phyloP scores from a whole-genome alignment of 2,797 vertebrate species.

The Crypturellus tataupa region DNA sequence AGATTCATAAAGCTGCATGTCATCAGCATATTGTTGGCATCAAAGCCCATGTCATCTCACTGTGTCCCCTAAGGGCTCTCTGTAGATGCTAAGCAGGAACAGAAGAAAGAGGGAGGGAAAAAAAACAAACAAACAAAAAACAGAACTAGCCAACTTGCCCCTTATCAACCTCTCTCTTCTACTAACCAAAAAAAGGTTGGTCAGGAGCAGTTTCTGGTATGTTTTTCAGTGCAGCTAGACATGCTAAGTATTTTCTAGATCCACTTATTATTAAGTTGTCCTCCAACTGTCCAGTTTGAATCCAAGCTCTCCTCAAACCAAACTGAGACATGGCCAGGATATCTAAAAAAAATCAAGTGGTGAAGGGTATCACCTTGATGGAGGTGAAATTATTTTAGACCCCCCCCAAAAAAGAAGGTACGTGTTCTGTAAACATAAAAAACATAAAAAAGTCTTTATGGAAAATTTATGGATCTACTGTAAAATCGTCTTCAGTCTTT shows the following conservation, averaged over 20 bases:
- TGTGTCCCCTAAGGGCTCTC: conserved; percentile 20
- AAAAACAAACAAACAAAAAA: not conserved
- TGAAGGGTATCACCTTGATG: not conserved
- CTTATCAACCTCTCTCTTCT: not conserved
- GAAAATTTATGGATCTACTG: not conserved
- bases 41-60: not conserved
- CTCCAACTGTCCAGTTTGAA: not conserved
- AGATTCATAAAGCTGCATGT: conserved; percentile 55
- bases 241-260: not conserved
- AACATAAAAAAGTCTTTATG: not conserved
- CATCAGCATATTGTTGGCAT: conserved; percentile 44
- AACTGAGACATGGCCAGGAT: not conserved
- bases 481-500: not conserved
- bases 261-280: not conserved
- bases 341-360: not conserved
- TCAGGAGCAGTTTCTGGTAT: not conserved
- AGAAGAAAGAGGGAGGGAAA: not conserved
- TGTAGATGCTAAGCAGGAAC: conserved; percentile 23
- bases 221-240: not conserved
- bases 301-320: not conserved
- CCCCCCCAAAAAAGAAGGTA: not conserved
- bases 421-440: not conserved
- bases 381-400: not conserved
- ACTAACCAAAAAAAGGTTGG: not conserved
- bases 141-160: not conserved